A percentile compares a stretch with the other conserved stretches of the same genome.
Evolutionary conservation across 2,797 vertebrate genomes (phyloP).

Genomic region (Cossypha caffra): DNA sequence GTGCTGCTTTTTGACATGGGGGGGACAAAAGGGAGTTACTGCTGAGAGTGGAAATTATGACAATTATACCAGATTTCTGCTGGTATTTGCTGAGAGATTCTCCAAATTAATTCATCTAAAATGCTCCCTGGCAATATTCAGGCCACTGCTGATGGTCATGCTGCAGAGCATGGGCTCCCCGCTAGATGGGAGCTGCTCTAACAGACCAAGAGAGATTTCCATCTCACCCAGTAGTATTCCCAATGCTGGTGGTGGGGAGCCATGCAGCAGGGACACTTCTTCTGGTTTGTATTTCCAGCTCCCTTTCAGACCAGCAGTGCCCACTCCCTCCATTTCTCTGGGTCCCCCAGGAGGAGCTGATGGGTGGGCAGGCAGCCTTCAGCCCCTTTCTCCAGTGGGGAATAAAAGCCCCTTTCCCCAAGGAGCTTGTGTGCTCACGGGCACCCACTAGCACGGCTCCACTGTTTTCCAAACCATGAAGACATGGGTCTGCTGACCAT

Average conservation of each 20-base stretch:
- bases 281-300: neutral
- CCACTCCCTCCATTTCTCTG: neutral
- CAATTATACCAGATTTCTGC: neutral
- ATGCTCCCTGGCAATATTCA: neutral
- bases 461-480: neutral
- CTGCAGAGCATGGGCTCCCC: neutral
- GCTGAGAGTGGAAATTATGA: neutral
- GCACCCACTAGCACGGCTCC: fast-evolving
- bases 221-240: fast-evolving
- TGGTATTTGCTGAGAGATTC: neutral
- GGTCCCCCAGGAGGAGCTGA: neutral
- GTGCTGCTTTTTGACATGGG: neutral
- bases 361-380: neutral
- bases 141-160: neutral
- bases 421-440: neutral
- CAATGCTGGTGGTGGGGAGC: fast-evolving
- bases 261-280: fast-evolving
- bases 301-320: fast-evolving
- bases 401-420: neutral
- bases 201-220: neutral
- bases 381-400: fast-evolving
- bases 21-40: neutral
- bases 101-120: neutral
- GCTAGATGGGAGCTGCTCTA: neutral
- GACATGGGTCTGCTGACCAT: neutral